Conservation (phyloP, 2,797 vertebrate genomes). For the Mustela erminea region DNA sequence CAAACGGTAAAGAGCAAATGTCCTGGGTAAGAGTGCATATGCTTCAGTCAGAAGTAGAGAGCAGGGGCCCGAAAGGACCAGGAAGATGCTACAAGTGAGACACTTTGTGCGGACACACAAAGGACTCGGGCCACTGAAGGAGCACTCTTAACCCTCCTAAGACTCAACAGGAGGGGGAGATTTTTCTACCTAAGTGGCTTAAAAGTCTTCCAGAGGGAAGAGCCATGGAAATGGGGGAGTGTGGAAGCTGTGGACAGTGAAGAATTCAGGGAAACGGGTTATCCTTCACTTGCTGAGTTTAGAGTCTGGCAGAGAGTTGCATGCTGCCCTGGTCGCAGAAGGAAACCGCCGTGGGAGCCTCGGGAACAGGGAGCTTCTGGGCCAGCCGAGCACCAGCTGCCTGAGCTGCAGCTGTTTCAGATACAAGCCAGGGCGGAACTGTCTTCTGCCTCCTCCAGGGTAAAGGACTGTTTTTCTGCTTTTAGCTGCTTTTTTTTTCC, state of each 20-base stretch:
- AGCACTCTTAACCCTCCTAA: background rate
- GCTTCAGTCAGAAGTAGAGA: conserved; percentile 45
- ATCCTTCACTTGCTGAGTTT: conserved; percentile 54
- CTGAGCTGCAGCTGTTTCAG: conserved; percentile 65
- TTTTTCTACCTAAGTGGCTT: background rate
- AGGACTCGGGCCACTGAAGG: background rate
- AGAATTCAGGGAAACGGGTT: conserved; percentile 74
- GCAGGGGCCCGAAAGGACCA: background rate
- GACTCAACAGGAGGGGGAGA: background rate
- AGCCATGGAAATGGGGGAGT: conserved; percentile 14
- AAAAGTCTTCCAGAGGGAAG: background rate
- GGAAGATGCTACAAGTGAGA: background rate
- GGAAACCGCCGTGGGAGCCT: conserved; percentile 60
- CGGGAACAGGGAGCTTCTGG: conserved; percentile 69
- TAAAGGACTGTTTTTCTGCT: conserved; percentile 27
- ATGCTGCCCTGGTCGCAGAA: conserved; percentile 47
- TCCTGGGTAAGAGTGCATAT: background rate
- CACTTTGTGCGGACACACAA: background rate
- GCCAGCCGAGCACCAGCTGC: conserved; percentile 68
- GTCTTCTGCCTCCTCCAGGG: conserved; percentile 56
- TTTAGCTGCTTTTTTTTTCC: background rate
- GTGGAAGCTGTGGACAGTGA: conserved; percentile 50
- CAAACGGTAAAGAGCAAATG: conserved; percentile 13
- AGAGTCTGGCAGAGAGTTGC: conserved; percentile 57
- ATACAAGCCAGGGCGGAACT: conserved; percentile 16